Percentiles rank a stretch among this genome's conserved stretches.
These are phyloP conservation scores for Sialia sialis DNA, from an alignment of 2,113 vertebrate genomes.

Conservation along the genomic window DNA sequence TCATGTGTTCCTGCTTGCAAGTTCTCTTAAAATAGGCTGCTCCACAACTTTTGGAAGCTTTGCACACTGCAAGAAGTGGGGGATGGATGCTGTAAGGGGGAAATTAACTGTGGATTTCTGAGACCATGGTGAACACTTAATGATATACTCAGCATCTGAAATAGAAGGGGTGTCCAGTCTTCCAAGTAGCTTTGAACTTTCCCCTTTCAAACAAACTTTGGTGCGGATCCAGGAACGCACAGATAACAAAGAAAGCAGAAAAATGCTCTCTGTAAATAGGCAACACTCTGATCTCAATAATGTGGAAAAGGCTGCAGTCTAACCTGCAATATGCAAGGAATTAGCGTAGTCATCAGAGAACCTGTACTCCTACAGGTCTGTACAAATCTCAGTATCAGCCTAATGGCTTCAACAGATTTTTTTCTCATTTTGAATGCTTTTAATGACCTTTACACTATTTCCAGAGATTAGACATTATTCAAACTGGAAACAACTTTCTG, in stretches of 20 bases:
- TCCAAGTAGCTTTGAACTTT: neutral
- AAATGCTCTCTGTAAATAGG: neutral
- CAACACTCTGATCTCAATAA: neutral
- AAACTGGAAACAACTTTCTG: neutral
- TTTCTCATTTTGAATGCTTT: neutral
- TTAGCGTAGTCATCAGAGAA: neutral
- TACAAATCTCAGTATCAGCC: neutral
- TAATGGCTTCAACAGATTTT: neutral
- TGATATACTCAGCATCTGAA: neutral
- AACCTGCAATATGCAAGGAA: neutral
- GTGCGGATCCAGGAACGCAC: neutral
- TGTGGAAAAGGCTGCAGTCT: neutral
- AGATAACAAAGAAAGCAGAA: neutral
- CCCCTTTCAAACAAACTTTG: neutral
- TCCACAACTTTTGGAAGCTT: slow-evolving; percentile 24
- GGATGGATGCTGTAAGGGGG: neutral
- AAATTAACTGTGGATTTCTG: neutral
- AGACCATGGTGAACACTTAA: neutral
- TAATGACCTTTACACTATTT: neutral
- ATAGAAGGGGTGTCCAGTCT: neutral
- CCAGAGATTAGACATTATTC: neutral
- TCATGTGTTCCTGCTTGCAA: slow-evolving; percentile 43
- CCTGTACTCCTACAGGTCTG: rapidly evolving
- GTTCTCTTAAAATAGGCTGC: slow-evolving; percentile 29
- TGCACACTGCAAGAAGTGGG: neutral